Conservation (phyloP, 2,888 invertebrate species). For the Apeira syringaria region DNA sequence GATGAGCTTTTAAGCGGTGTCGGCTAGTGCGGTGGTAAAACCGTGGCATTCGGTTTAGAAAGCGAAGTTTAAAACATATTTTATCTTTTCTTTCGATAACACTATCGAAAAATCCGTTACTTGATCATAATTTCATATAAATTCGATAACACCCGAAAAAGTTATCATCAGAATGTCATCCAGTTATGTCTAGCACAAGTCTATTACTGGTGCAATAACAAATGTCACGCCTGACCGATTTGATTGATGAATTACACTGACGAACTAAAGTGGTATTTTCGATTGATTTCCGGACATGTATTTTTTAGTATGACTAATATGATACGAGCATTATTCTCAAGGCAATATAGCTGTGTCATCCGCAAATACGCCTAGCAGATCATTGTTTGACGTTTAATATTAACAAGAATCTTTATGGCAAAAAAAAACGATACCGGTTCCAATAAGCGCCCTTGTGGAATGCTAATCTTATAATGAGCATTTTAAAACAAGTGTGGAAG, state of each 20-base stretch:
- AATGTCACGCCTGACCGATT: conserved; percentile 24
- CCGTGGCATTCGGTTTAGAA: no score
- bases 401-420: conserved; percentile 15
- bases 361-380: conserved; percentile 21
- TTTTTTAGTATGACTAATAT: conserved; percentile 27
- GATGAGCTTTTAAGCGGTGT: no score
- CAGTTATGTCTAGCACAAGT: conserved; percentile 18
- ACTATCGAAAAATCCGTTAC: conserved; percentile 5
- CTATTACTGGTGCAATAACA: conserved; percentile 21
- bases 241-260: conserved; percentile 24
- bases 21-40: no score
- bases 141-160: conserved; percentile 8
- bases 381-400: conserved; percentile 20
- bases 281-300: conserved; percentile 26
- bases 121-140: conserved; percentile 29
- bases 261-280: conserved; percentile 23
- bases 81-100: neutral
- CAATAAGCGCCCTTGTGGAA: conserved; percentile 23
- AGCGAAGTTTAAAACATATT: neutral
- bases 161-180: conserved; percentile 15
- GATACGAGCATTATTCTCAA: conserved; percentile 22
- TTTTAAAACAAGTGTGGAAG: conserved; percentile 10
- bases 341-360: conserved; percentile 28
- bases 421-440: conserved; percentile 26
- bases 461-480: conserved; percentile 16